Conservation (phyloP, 1,140 invertebrate genomes). For the Orchestia grillus region DNA sequence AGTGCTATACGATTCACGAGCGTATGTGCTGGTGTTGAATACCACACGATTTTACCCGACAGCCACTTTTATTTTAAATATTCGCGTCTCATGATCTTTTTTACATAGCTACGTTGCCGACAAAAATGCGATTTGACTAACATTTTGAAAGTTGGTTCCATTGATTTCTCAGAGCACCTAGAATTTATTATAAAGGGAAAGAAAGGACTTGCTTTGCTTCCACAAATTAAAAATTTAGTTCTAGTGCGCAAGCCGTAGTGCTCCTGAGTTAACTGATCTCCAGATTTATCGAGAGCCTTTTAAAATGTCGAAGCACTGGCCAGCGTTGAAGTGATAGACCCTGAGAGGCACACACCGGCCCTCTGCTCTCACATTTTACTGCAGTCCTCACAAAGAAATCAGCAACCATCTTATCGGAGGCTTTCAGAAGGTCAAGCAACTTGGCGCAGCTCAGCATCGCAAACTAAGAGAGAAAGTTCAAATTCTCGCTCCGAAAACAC, state of each 20-base stretch:
- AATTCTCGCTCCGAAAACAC: background rate
- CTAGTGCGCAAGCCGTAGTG: background rate
- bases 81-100: background rate
- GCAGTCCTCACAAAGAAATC: slow-evolving; percentile 50
- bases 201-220: background rate
- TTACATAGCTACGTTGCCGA: background rate
- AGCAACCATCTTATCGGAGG: slow-evolving; percentile 48
- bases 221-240: background rate
- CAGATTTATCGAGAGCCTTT: slow-evolving; percentile 10
- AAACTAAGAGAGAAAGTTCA: slow-evolving; percentile 45
- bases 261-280: slow-evolving; percentile 19
- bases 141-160: background rate
- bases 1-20: background rate
- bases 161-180: background rate
- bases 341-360: background rate
- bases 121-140: background rate
- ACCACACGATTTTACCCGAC: background rate
- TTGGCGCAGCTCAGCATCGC: slow-evolving; percentile 22
- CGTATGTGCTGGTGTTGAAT: background rate
- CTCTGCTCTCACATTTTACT: slow-evolving; percentile 38
- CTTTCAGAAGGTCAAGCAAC: slow-evolving; percentile 52
- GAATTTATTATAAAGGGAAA: background rate
- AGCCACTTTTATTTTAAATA: background rate
- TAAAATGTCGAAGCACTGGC: slow-evolving; percentile 39
- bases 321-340: slow-evolving; percentile 1